Evolutionary conservation across 2,888 invertebrate genomes (phyloP).

Genomic region (Sinohyriopsis cumingii): DNA sequence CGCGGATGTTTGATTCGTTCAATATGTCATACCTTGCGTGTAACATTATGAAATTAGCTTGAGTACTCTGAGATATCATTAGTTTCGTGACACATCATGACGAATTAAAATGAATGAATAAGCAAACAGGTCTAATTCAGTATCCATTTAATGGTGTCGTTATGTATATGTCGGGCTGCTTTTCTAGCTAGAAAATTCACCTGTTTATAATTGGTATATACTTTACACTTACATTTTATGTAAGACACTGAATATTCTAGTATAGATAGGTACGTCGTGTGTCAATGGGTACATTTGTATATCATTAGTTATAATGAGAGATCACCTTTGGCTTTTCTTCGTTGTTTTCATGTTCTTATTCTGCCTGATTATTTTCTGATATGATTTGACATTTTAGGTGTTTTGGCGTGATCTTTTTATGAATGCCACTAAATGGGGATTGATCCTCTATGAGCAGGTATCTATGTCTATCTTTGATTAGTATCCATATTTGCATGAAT

Average conservation of each 20-base stretch:
- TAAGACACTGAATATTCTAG: no score
- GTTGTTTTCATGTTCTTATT: not conserved
- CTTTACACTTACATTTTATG: no score
- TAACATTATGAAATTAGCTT: not conserved
- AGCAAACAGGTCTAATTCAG: no score
- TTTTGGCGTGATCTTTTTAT: conserved; percentile 59
- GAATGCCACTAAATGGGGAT: conserved; percentile 49
- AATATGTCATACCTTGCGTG: no score
- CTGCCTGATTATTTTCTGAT: not conserved
- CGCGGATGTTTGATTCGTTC: no score
- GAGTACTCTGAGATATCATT: no score
- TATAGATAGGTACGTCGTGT: no score
- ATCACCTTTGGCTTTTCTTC: no score
- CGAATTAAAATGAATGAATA: not conserved
- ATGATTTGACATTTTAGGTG: conserved; percentile 26
- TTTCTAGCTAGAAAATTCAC: not conserved
- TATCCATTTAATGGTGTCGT: not conserved
- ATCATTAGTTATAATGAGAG: no score
- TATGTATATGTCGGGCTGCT: not conserved
- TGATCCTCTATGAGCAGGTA: conserved; percentile 60
- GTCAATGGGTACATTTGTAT: no score
- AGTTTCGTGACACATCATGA: no score
- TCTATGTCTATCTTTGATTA: not conserved
- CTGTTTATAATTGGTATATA: no score
- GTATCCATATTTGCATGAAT: not conserved